phyloP scores from a whole-genome alignment of 2,113 vertebrate species.

The Peromyscus californicus region DNA sequence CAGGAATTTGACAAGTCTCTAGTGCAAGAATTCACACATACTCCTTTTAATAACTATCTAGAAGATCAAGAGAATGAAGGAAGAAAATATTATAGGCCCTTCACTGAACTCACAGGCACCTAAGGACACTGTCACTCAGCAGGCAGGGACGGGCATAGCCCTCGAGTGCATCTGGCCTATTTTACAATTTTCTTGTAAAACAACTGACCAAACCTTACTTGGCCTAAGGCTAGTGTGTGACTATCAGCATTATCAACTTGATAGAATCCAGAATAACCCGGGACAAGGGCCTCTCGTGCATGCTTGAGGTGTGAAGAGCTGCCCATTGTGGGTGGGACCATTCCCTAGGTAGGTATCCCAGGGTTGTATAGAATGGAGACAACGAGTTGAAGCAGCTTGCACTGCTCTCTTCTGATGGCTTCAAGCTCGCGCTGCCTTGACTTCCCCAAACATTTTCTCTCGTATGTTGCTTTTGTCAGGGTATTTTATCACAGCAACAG shows the following conservation, averaged over 20 bases:
- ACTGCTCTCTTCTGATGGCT: background rate
- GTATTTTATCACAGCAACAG: background rate
- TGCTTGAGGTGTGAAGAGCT: background rate
- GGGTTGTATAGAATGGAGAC: background rate
- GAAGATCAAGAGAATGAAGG: background rate
- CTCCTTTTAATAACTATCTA: background rate
- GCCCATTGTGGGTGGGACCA: background rate
- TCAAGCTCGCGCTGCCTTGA: background rate
- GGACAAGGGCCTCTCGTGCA: too few species aligned
- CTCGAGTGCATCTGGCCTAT: fast-evolving
- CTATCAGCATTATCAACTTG: too few species aligned
- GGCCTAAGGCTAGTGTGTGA: background rate
- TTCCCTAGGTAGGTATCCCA: background rate
- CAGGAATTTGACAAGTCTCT: background rate
- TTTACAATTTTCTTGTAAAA: background rate
- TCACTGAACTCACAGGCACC: fast-evolving
- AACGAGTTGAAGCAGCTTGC: background rate
- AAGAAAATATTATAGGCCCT: fast-evolving
- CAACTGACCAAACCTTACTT: background rate
- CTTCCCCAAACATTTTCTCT: background rate
- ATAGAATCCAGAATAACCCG: background rate
- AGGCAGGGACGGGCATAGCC: fast-evolving
- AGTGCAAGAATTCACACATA: background rate
- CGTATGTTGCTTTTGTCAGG: background rate
- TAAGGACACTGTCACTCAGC: fast-evolving